Evolutionary conservation across 2,888 invertebrate genomes (phyloP), one percentile per base, ranked within the genome.

Genomic region (Diplazon laetatorius): DNA sequence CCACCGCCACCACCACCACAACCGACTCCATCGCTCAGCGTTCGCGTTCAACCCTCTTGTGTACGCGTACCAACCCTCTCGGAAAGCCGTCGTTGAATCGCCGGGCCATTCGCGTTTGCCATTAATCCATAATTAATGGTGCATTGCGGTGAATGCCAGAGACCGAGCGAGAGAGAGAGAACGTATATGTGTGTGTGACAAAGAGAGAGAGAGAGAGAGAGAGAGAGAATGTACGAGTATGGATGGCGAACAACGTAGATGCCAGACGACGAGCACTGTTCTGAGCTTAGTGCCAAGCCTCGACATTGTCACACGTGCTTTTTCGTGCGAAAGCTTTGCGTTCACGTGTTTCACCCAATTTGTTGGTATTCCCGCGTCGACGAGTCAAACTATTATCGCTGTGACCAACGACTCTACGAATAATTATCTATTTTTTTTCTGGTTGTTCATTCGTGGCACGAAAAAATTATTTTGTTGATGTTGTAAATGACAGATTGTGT

Each of bases 111-210:
- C 52, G 35, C 70, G 48, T 63, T 65, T 63, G 55, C 71, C 42
- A 66, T 78, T 75, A 66, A 75, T 71, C 60, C 63, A 62, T 75
- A 78, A 78, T 78, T 78, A 66, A 78, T 74, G 78, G 55, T 74
- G 39, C 65, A 52, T 52, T 70, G 52, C 37, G 25, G 63, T 48
- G 16, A 55, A 37, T 37, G 37, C n/a, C n/a, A n/a, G n/a, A n/a
- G n/a, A n/a, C n/a, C 44, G 12, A 46, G 42, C 46, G 62, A 62
- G 18, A 16, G n/a, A 16, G 10, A 9, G 22, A 25, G 25, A 44
- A 65, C 20, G 9, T n/a, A n/a, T n/a, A n/a, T n/a, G n/a, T n/a
- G n/a, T n/a, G n/a, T n/a, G 25, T 39, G 42, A 44, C 37, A 50
- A 25, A 65, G 46, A 52, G 14, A 66, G 55, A 37, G 55, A 37